Evolutionary conservation across 2,113 vertebrate genomes (phyloP), one percentile per base, ranked within the genome.

Genomic region (Shinisaurus crocodilurus): DNA sequence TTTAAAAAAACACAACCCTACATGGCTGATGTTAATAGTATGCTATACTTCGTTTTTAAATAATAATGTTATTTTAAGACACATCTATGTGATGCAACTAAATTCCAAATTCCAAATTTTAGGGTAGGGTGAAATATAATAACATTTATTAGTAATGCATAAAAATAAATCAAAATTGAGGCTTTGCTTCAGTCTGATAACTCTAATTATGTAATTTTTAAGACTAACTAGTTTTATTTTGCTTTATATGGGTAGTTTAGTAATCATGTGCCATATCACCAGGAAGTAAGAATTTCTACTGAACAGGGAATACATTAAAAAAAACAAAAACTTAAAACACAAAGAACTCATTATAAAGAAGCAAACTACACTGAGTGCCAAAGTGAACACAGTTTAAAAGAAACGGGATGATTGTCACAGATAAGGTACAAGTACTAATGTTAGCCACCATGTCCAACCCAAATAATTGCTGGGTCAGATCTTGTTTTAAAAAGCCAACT

Each of bases 281-380:
- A 90, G 40, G 67, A 85, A 57, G 13, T 0, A 1, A 54, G 16
- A 77, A 60, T 93, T 87, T 85, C 34, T 10, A 67, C 37, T 54
- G 75, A 91, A 54, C 63, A 82, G 40, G 13, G 77, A 85, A 77
- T 48, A 83, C 72, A 89, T 82, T 91, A 87, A 91, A 93, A 88
- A 37, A 60, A 40, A 90, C 32, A 75, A 86, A 7, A 84, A 20
- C 37, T 75, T 23, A 43, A 87, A 87, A 82, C 2, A 37, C n/a
- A 45, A 9, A 69, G 67, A 90, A 65, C 50, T 54, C 27, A 27
- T 69, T 69, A 63, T 40, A 40, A 72, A 72, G 67, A 85, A 85
- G 32, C 32, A 54, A 29, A 37, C 7, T 25, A 16, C 20, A 2
- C 27, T 23, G 32, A 72, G 3, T 50, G 29, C 23, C 50, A 81